Evolutionary conservation across 2,797 vertebrate species (phyloP).

Genomic region (Anniella stebbinsi): DNA sequence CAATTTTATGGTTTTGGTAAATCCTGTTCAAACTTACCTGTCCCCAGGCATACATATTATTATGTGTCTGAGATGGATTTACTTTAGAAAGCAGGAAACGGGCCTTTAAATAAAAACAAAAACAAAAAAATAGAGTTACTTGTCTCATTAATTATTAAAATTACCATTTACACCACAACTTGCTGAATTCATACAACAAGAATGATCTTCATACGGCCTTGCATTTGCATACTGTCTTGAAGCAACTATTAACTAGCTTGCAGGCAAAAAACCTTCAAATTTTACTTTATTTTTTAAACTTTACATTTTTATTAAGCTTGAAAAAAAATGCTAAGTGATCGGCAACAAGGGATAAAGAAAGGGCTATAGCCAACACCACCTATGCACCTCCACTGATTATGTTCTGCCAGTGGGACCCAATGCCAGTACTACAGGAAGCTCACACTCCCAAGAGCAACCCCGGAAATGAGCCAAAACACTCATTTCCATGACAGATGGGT

Average conservation of each 20-base stretch:
- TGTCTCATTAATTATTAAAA: constrained; percentile 35
- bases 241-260: background rate
- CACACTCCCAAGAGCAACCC: too few species aligned
- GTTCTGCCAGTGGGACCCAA: too few species aligned
- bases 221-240: background rate
- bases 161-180: constrained; percentile 18
- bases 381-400: too few species aligned
- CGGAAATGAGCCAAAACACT: too few species aligned
- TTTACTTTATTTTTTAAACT: background rate
- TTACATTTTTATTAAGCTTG: background rate
- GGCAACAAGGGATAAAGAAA: background rate
- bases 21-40: constrained; percentile 84
- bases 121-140: constrained; percentile 54
- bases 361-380: too few species aligned
- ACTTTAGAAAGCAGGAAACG: constrained; percentile 98
- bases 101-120: constrained; percentile 81
- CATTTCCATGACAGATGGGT: too few species aligned
- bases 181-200: background rate
- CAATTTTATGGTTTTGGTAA: background rate
- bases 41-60: constrained; percentile 97
- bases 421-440: too few species aligned
- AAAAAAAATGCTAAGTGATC: background rate
- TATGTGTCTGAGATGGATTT: constrained; percentile 97
- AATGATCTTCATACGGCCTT: background rate
- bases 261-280: background rate